Evolutionary conservation across 1,140 invertebrate genomes (phyloP).

Genomic region (Archivesica marissinica): DNA sequence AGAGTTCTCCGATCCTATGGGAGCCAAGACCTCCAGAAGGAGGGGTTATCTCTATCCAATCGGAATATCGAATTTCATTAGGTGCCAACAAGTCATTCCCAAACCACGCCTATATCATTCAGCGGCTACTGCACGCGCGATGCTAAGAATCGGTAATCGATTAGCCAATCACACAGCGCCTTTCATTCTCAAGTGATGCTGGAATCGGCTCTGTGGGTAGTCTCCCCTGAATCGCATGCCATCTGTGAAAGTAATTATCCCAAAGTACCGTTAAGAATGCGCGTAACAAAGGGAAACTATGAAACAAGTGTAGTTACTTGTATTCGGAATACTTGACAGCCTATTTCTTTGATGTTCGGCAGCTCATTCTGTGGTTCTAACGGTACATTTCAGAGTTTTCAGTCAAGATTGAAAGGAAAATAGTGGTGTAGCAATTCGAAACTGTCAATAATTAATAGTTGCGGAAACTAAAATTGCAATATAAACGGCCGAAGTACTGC

Average conservation of each 20-base stretch:
- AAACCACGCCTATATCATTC: constrained; percentile 63
- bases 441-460: constrained; percentile 41
- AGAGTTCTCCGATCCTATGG: constrained; percentile 69
- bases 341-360: constrained; percentile 43
- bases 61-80: constrained; percentile 60
- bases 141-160: constrained; percentile 51
- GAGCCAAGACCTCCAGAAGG: constrained; percentile 66
- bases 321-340: constrained; percentile 51
- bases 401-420: constrained; percentile 10
- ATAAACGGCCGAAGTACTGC: neutral
- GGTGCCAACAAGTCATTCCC: constrained; percentile 51
- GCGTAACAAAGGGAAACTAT: constrained; percentile 50
- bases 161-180: constrained; percentile 66
- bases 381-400: constrained; percentile 27
- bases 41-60: constrained; percentile 69
- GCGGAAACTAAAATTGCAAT: neutral
- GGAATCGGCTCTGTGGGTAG: constrained; percentile 10
- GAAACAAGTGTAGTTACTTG: constrained; percentile 63
- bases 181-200: constrained; percentile 54
- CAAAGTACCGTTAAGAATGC: constrained; percentile 53
- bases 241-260: constrained; percentile 60
- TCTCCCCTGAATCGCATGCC: constrained; percentile 61
- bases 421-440: constrained; percentile 2
- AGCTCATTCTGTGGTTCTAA: constrained; percentile 11
- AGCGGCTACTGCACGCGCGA: constrained; percentile 46